These are phyloP conservation scores for Sterna hirundo DNA, from an alignment of 2,113 vertebrate genomes.

Conservation along the genomic window DNA sequence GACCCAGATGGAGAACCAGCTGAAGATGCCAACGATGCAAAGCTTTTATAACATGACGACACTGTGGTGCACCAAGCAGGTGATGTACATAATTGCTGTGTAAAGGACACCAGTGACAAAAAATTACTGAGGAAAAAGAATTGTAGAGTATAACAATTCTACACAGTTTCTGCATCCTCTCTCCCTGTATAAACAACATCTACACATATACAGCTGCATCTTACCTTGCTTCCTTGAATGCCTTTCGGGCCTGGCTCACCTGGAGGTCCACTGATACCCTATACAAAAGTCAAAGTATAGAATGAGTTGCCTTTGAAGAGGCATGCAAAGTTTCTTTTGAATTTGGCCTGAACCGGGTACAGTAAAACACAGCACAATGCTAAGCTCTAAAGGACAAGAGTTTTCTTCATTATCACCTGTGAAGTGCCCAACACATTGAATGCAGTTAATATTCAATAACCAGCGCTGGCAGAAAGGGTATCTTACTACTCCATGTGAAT, in stretches of 20 bases:
- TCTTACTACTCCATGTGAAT: not conserved
- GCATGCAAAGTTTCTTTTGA: not conserved
- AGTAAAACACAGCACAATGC: not conserved
- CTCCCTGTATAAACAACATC: not conserved
- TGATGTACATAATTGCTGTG: not conserved
- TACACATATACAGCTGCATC: not conserved
- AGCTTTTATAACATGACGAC: not conserved
- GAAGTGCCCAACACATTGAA: not conserved
- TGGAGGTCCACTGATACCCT: slow-evolving; percentile 80
- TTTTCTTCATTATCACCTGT: not conserved
- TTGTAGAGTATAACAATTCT: not conserved
- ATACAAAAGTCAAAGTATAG: slow-evolving; percentile 5
- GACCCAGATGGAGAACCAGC: not conserved
- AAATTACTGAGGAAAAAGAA: not conserved
- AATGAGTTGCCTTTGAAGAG: slow-evolving; percentile 5
- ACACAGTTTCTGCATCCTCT: not conserved
- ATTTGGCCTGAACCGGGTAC: not conserved
- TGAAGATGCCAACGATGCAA: not conserved
- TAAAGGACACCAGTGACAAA: not conserved
- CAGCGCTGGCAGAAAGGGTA: not conserved
- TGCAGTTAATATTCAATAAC: not conserved
- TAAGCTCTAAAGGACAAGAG: not conserved
- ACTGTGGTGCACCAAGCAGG: not conserved
- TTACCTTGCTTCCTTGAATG: slow-evolving; percentile 85
- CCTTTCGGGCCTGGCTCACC: slow-evolving; percentile 83